Evolutionary conservation across 2,888 invertebrate species (phyloP).

Genomic region (Amblyjoppa proteus): DNA sequence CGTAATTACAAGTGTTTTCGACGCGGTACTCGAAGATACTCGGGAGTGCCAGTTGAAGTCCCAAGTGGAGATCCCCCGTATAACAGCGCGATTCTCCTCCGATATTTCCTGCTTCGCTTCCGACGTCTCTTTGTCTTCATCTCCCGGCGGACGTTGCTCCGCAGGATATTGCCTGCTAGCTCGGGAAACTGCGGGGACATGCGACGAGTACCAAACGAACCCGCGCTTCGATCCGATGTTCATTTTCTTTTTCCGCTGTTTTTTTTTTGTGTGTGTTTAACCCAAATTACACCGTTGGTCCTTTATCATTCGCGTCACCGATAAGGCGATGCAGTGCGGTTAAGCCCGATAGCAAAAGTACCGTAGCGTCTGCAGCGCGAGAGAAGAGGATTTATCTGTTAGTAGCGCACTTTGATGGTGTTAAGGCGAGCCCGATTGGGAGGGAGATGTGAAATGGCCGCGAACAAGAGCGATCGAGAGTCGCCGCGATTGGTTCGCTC

Average conservation of each 20-base stretch:
- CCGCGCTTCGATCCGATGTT: neutral
- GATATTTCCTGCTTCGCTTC: constrained; percentile 29
- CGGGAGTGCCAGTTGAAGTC: constrained; percentile 58
- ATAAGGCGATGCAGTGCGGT: neutral
- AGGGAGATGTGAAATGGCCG: neutral
- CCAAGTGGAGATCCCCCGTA: constrained; percentile 36
- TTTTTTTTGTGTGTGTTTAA: neutral
- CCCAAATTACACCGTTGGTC: neutral
- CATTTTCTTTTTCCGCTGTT: neutral
- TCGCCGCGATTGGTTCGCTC: neutral
- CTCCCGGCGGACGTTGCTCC: constrained; percentile 30
- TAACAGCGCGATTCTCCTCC: constrained; percentile 30
- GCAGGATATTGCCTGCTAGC: constrained; percentile 34
- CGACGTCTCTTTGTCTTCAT: neutral
- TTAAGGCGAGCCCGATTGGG: neutral
- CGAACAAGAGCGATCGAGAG: constrained; percentile 5
- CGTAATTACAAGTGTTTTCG: constrained; percentile 75
- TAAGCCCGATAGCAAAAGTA: neutral
- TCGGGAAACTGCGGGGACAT: constrained; percentile 8
- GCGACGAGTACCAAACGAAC: constrained; percentile 16
- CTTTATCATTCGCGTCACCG: neutral
- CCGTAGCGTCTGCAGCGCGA: no score
- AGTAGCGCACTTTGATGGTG: neutral
- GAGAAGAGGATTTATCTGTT: neutral
- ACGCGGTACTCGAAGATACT: constrained; percentile 49